Conservation (phyloP, 2,888 invertebrate genomes). For the Lordiphosa andalusiaca region DNA sequence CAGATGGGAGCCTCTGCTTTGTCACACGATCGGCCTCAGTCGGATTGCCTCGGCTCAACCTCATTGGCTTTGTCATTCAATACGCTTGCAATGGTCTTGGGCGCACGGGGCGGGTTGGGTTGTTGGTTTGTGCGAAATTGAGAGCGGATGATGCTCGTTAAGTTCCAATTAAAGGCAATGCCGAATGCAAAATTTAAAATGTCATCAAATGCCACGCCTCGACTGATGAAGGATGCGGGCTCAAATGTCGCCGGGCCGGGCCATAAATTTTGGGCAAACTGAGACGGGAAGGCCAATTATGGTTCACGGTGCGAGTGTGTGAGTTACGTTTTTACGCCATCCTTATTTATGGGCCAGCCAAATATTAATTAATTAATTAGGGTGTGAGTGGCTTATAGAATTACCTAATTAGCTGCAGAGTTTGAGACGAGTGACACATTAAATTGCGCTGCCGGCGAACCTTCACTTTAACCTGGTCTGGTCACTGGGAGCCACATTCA, state of each 20-base stretch:
- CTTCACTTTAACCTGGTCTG: neutral
- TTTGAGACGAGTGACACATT: conserved; percentile 13
- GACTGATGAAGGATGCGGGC: conserved; percentile 61
- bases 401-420: neutral
- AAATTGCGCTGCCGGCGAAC: conserved; percentile 29
- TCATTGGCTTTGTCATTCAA: conserved; percentile 64
- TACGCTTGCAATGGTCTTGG: conserved; percentile 44
- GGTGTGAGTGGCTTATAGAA: conserved; percentile 15
- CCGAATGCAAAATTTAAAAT: conserved; percentile 57
- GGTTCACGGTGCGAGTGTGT: neutral
- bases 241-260: conserved; percentile 56
- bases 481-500: conserved; percentile 13
- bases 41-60: conserved; percentile 24
- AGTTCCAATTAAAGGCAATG: conserved; percentile 62
- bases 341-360: conserved; percentile 54
- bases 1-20: conserved; percentile 36
- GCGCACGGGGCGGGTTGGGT: neutral
- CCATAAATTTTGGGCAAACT: conserved; percentile 54
- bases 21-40: conserved; percentile 54
- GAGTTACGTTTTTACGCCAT: conserved; percentile 8
- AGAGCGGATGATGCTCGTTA: conserved; percentile 60
- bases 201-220: conserved; percentile 35
- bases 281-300: conserved; percentile 32
- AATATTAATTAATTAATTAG: conserved; percentile 68
- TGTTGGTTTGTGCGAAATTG: conserved; percentile 23